Conservation (phyloP, 2,113 vertebrate species). For the Brienomyrus brachyistius region DNA sequence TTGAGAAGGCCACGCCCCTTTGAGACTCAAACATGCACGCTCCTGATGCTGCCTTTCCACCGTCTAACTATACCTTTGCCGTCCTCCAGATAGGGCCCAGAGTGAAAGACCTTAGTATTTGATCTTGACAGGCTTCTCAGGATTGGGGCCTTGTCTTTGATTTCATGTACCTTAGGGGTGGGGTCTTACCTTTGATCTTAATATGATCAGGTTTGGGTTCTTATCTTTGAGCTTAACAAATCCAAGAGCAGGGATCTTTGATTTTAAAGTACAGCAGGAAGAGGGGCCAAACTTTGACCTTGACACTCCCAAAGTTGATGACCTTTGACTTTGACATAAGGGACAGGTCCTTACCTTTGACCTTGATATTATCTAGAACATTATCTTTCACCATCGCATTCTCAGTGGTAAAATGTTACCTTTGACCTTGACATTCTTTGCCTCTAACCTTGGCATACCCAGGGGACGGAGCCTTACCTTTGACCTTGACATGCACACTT, state of each 20-base stretch:
- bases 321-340: neutral
- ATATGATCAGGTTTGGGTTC: neutral
- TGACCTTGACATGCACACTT: conserved; percentile 87
- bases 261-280: neutral
- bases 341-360: neutral
- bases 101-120: neutral
- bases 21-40: neutral
- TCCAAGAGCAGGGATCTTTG: neutral
- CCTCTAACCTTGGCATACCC: neutral
- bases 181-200: neutral
- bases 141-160: neutral
- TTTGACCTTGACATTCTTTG: neutral
- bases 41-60: neutral
- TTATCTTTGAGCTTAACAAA: neutral
- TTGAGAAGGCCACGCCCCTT: neutral
- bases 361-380: neutral
- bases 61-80: neutral
- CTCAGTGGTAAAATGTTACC: neutral
- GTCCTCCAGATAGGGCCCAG: neutral
- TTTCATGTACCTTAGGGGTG: neutral
- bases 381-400: neutral
- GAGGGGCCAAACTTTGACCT: neutral
- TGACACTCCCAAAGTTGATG: neutral
- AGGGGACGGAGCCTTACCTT: conserved; percentile 64
- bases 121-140: neutral